Evolutionary conservation across 1,140 invertebrate species (phyloP), one percentile per base, ranked within the genome.

Genomic region (Aphelinus certus): DNA sequence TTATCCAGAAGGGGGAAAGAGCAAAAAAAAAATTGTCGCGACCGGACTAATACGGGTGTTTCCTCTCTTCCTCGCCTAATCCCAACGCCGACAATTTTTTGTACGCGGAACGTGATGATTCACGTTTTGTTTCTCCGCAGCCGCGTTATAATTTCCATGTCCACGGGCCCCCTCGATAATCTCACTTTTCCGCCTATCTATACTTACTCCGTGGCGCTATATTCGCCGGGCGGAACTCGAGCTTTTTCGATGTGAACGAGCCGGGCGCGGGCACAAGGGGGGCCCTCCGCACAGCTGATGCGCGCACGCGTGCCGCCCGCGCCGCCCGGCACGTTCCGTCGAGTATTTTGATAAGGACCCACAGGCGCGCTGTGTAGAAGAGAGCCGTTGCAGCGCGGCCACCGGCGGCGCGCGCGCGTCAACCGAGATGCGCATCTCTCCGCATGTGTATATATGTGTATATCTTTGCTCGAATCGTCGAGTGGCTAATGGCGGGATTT

Each of bases 261-360:
- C 26, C 26, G 26, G 26, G 26, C 26, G 26, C 26, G 26, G 26
- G 26, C 26, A 26, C 26, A 26, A 26, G 26, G 26, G 26, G 26
- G 26, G 26, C 26, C 26, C 26, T 26, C 26, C 26, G 26, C 26
- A n/a, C 10, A 5, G 56, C 4, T n/a, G 10, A 57, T 10, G 56
- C 10, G 56, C 56, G 56, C 10, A 10, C 26, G 26, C 83, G 83
- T 83, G 83, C 81, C 76, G 71, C 56, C 10, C 4, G 56, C 56
- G n/a, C 58, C 58, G 60, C 80, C 80, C 79, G 79, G 81, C 82
- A 81, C 76, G 64, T 75, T 10, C 47, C 7, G 26, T 81, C 70
- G 76, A 81, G 83, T 85, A 84, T 85, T 85, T 85, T 85, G 80
- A 83, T 85, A 84, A 83, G 81, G 78, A 56, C 82, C 45, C 43